Conservation (phyloP, 2,797 vertebrate genomes). For the Scleropages formosus region DNA sequence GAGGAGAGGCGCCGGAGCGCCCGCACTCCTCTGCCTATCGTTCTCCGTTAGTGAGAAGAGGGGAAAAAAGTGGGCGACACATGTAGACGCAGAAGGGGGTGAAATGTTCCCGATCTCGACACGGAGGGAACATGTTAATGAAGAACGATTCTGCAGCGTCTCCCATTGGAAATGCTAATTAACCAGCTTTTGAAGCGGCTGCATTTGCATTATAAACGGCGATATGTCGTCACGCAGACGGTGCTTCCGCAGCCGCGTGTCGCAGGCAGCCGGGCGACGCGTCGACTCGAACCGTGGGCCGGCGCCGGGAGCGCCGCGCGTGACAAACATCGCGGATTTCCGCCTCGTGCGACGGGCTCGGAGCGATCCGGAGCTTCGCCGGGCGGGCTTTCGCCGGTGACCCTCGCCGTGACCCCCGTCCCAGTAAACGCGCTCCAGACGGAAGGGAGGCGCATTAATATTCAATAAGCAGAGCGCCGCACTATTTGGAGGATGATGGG, state of each 20-base stretch:
- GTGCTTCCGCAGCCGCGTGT: constrained; percentile 62
- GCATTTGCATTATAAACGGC: constrained; percentile 88
- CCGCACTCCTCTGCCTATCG: constrained; percentile 25
- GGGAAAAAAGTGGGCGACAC: too few relatives aligned
- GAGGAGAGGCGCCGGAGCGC: constrained; percentile 49
- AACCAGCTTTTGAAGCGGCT: constrained; percentile 75
- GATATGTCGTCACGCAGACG: constrained; percentile 67
- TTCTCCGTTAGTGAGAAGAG: constrained; percentile 29
- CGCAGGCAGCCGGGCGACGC: constrained; percentile 61
- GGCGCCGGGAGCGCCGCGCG: background rate
- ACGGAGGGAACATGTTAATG: constrained; percentile 55
- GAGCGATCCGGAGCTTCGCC: too few relatives aligned
- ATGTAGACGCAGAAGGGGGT: background rate
- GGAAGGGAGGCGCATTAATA: background rate
- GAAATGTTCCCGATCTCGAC: constrained; percentile 7
- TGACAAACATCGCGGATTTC: background rate
- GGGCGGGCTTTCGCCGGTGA: too few relatives aligned
- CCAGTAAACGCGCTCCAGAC: too few relatives aligned
- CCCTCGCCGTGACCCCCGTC: too few relatives aligned
- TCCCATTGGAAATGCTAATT: constrained; percentile 82
- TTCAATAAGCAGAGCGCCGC: background rate
- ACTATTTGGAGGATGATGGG: too few relatives aligned
- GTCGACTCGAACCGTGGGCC: constrained; percentile 65
- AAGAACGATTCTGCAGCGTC: constrained; percentile 61
- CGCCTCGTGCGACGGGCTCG: too few relatives aligned